Evolutionary conservation across 2,113 vertebrate species (phyloP).

Genomic region (Corvus cornix): DNA sequence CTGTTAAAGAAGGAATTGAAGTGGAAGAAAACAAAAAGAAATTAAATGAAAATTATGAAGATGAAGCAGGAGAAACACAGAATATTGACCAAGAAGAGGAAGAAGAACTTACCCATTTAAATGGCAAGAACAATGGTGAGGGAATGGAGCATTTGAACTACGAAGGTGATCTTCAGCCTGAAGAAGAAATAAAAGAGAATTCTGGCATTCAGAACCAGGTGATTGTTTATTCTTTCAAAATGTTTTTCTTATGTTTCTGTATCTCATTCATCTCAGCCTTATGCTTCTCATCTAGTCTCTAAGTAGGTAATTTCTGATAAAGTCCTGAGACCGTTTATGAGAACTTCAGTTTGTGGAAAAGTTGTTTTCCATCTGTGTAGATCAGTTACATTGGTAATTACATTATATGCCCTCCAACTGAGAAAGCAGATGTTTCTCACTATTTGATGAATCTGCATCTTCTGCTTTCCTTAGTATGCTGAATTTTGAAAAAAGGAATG

Average conservation of each 20-base stretch:
- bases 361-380: background rate
- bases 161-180: background rate
- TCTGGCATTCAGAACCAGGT: conserved; percentile 63
- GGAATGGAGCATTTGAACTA: conserved; percentile 24
- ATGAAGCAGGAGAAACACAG: background rate
- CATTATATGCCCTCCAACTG: background rate
- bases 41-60: background rate
- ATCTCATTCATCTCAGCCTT: background rate
- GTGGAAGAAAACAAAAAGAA: background rate
- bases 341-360: background rate
- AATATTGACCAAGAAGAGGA: conserved; percentile 11
- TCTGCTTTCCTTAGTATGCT: background rate
- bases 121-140: conserved; percentile 34
- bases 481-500: background rate
- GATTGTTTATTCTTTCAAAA: background rate
- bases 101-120: background rate
- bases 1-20: background rate
- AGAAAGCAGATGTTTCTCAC: background rate
- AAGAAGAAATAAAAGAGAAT: conserved; percentile 30
- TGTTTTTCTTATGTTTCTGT: background rate
- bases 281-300: background rate
- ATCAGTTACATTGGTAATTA: background rate
- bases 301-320: background rate
- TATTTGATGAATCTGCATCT: background rate
- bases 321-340: background rate